Base-by-base conservation (phyloP, 2,113 vertebrate genomes). In the Manacus vitellinus region DNA sequence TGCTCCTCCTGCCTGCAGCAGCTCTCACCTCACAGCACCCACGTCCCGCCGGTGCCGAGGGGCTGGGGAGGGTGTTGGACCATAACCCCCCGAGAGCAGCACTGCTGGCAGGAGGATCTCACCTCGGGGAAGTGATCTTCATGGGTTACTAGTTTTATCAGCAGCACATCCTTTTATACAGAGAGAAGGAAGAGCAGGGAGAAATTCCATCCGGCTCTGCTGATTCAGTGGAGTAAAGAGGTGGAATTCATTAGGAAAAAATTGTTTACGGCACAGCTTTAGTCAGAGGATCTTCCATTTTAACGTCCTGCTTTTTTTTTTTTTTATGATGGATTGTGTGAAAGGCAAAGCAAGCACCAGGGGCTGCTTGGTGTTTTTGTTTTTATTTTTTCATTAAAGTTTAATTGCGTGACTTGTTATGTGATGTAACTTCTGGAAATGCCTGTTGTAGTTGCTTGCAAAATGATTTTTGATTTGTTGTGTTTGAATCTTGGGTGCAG, bases 371-470 rank as follows among this genome's bases (percentile, higher is more conserved):
- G 61, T 95, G 88, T 10, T 97, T 95, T 95, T 94, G 96, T 95
- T 97, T 97, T 96, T 95, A 97, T 97, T 97, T 97, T 97, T 95
- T 92, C 96, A 85, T 97, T 95, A 89, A 91, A 79, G 92, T 98
- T 97, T 98, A 98, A 98, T 98, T 98, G 97, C 85, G 6, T 97
- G 97, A 97, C 97, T 98, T 98, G 98, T 86, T 84, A 89, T 65
- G 95, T 98, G 97, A 98, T 97, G 98, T 98, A 98, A 98, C 97
- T 98, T 97, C 96, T 98, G 97, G 97, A 98, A 98, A 98, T 97
- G 97, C 98, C 97, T 96, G 93, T 88, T 39, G 67, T 88, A 94
- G 92, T 94, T 95, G 93, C 96, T 98, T 97, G 96, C 98, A 98
- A 98, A 98, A 97, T 92, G 76, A 71, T 92, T 94, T 96, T 95